Base-by-base conservation (phyloP, 2,888 invertebrate species). In the Mimachlamys varia region DNA sequence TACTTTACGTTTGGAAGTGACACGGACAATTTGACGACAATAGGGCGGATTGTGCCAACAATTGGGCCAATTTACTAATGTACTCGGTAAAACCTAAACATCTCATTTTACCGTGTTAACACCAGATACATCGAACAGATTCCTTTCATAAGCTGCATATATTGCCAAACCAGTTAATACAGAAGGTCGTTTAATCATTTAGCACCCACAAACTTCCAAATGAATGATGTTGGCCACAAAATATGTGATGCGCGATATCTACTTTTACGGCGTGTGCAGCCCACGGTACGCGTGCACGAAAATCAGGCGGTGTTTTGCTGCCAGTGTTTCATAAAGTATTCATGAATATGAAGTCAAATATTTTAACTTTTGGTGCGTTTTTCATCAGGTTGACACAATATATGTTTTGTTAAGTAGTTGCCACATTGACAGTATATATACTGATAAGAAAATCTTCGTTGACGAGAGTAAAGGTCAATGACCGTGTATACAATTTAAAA, bases 1-100 rank as follows among this genome's bases (percentile, higher is more conserved):
- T 76, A 76, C 76, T 76, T 76, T 76, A 76, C 76, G 76, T 76
- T 76, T 76, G 76, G 76, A 76, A 33, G 76, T 76, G 76, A 76
- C 76, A 76, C 76, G 76, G 76, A 76, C 76, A 76, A 76, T 76
- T 76, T 76, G 76, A 76, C 33, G 27, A 76, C 76, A 76, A 76
- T 76, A 33, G 76, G 7, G 76, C 33, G 76, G 76, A 76, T 76
- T 76, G 76, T 76, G 76, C 76, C 13, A 76, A 76, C 76, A 76
- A 76, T 76, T 19, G 33, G 76, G 27, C 76, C 76, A 76, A 76
- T 76, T 76, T 76, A 76, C 76, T 76, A 76, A 76, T 76, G 76
- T 76, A 76, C 76, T 76, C 7, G 4, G 76, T 76, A 76, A 76
- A 76, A 76, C 76, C 33, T 33, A 33, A 76, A 33, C 76, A 76